Conservation (phyloP, 2,113 vertebrate genomes). For the Reinhardtius hippoglossoides region DNA sequence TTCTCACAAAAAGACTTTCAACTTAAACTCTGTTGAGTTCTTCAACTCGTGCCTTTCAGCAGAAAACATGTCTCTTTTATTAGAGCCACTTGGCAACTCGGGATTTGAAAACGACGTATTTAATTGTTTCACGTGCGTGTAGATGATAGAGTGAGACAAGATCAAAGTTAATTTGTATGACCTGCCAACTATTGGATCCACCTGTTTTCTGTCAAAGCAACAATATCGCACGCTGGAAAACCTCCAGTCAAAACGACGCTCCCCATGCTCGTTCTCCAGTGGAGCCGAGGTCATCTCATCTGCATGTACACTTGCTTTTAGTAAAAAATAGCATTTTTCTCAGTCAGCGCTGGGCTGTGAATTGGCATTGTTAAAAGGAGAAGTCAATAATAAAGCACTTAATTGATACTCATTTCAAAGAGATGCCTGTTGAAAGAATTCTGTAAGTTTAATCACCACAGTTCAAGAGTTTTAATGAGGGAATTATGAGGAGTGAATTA, state of each 20-base stretch:
- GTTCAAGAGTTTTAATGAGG: slow-evolving; percentile 77
- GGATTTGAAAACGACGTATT: slow-evolving; percentile 36
- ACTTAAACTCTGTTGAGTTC: slow-evolving; percentile 43
- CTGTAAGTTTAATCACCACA: slow-evolving; percentile 74
- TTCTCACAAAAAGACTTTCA: slow-evolving; percentile 62
- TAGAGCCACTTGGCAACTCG: slow-evolving; percentile 24
- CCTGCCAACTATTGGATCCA: slow-evolving; percentile 49
- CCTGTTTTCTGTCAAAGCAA: slow-evolving; percentile 46
- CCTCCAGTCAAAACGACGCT: slow-evolving; percentile 54
- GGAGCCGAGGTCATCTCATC: slow-evolving; percentile 50
- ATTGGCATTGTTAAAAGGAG: slow-evolving; percentile 71
- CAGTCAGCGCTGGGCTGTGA: slow-evolving; percentile 44
- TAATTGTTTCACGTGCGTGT: slow-evolving; percentile 54
- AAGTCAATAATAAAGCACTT: slow-evolving; percentile 75
- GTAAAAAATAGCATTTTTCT: slow-evolving; percentile 42
- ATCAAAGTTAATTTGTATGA: slow-evolving; percentile 54
- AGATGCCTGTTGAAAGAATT: slow-evolving; percentile 74
- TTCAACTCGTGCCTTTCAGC: slow-evolving; percentile 42
- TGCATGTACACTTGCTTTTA: slow-evolving; percentile 33
- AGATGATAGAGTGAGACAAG: slow-evolving; percentile 32
- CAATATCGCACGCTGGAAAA: slow-evolving; percentile 38
- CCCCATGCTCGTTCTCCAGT: slow-evolving; percentile 55
- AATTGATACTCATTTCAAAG: slow-evolving; percentile 81
- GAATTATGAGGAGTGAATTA: slow-evolving; percentile 75
- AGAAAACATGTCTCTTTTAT: slow-evolving; percentile 30